These are phyloP conservation scores for Myotis davidii DNA, from an alignment of 2,113 vertebrate genomes.

Conservation along the genomic window DNA sequence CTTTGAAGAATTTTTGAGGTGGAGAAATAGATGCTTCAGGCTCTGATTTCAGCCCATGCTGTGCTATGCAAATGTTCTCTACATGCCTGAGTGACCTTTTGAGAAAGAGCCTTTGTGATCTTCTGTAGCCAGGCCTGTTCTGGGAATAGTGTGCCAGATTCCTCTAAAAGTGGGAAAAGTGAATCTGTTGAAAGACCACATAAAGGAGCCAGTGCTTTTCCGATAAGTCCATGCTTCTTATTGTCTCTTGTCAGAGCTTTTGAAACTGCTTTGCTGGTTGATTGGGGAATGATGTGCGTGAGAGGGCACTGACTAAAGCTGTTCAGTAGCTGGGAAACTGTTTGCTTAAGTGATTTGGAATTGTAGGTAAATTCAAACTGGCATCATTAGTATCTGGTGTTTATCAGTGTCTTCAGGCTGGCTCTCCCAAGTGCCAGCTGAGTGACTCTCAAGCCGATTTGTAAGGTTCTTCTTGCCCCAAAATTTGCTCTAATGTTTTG, in stretches of 20 bases:
- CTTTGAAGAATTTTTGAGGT: slow-evolving; percentile 76
- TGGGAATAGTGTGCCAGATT: slow-evolving; percentile 68
- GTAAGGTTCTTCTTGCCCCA: slow-evolving; percentile 3
- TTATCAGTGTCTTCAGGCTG: slow-evolving; percentile 17
- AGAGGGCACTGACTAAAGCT: slow-evolving; percentile 64
- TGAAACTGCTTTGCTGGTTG: slow-evolving; percentile 64
- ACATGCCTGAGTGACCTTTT: slow-evolving; percentile 71
- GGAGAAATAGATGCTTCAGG: slow-evolving; percentile 65
- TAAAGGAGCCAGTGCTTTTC: slow-evolving; percentile 56
- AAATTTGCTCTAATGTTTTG: not conserved
- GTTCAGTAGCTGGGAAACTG: not conserved
- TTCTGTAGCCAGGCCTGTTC: slow-evolving; percentile 63
- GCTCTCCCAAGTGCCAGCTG: not conserved
- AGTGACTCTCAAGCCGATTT: not conserved
- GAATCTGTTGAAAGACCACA: slow-evolving; percentile 43
- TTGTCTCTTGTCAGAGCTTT: slow-evolving; percentile 44
- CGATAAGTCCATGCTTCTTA: not conserved
- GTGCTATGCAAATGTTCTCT: slow-evolving; percentile 62
- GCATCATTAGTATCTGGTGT: not conserved
- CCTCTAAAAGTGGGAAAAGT: slow-evolving; percentile 68
- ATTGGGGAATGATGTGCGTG: slow-evolving; percentile 47
- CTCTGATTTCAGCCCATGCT: slow-evolving; percentile 75
- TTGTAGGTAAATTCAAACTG: slow-evolving; percentile 39
- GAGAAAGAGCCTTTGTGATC: slow-evolving; percentile 76
- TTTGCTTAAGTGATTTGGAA: slow-evolving; percentile 54